These are phyloP conservation scores for Chrysocyon brachyurus DNA, from an alignment of 2,797 vertebrate genomes.

Conservation along the genomic window DNA sequence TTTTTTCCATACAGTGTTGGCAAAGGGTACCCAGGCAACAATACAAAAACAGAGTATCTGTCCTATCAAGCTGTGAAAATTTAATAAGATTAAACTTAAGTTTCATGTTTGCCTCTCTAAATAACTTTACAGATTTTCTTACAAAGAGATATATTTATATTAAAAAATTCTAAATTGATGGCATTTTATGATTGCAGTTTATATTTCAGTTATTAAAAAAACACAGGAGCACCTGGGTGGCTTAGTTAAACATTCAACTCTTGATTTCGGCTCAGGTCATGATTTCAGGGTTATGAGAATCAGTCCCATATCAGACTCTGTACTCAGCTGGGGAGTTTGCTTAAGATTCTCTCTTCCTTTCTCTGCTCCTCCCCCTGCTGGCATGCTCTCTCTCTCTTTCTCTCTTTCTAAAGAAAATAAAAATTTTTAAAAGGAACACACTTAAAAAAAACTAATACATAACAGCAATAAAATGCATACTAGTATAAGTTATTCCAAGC, in stretches of 20 bases:
- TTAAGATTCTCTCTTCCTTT: background rate
- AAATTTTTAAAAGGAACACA: background rate
- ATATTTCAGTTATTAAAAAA: background rate
- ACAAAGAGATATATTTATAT: background rate
- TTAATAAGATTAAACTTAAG: background rate
- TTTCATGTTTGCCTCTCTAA: background rate
- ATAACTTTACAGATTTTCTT: constrained; percentile 14
- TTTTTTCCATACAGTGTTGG: background rate
- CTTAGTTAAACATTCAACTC: background rate
- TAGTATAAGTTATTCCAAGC: background rate
- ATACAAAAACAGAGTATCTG: background rate
- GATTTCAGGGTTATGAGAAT: background rate
- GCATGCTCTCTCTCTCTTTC: background rate
- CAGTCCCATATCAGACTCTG: background rate
- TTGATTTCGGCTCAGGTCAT: background rate
- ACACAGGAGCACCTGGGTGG: background rate
- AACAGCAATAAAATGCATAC: background rate
- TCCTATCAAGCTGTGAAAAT: background rate
- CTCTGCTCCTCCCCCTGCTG: background rate
- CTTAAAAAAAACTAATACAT: background rate
- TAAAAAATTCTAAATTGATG: background rate
- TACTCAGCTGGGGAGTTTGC: background rate
- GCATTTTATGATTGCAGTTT: background rate
- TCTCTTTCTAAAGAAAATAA: background rate
- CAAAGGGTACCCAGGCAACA: background rate